Conservation (phyloP, 1,140 invertebrate genomes). For the Apocrypta bakeri region DNA sequence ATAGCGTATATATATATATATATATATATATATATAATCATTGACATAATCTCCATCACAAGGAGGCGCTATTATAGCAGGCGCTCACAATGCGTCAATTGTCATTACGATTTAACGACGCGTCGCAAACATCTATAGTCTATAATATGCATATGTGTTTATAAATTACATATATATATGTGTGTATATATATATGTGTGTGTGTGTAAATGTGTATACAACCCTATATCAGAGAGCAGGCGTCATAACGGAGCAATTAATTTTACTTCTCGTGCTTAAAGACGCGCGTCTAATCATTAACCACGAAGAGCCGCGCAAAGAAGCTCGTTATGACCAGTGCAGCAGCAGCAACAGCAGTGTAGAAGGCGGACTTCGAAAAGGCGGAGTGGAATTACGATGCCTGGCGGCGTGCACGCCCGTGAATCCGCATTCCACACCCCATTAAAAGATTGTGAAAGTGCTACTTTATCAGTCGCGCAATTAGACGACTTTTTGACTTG, state of each 20-base stretch:
- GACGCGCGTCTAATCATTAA: background rate
- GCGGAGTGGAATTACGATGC: background rate
- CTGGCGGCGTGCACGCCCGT: background rate
- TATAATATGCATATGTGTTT: too few species aligned
- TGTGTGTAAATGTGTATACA: too few species aligned
- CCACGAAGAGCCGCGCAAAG: background rate
- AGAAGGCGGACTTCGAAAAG: background rate
- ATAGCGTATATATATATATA: too few species aligned
- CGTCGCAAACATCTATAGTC: too few species aligned
- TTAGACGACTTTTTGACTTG: background rate
- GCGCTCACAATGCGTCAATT: background rate
- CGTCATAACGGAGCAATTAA: background rate
- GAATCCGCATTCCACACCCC: conserved; percentile 43
- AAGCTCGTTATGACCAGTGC: background rate
- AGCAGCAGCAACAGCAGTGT: too few species aligned
- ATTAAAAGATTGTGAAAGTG: conserved; percentile 45
- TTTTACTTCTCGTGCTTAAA: background rate
- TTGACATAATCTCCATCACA: too few species aligned
- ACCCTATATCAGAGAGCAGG: background rate
- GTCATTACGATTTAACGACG: background rate
- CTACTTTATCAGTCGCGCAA: conserved; percentile 15
- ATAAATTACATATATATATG: too few species aligned
- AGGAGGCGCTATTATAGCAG: too few species aligned
- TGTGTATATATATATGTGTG: too few species aligned
- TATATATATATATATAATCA: too few species aligned